Evolutionary conservation across 2,113 vertebrate genomes (phyloP).

Genomic region (Muntiacus muntjak): DNA sequence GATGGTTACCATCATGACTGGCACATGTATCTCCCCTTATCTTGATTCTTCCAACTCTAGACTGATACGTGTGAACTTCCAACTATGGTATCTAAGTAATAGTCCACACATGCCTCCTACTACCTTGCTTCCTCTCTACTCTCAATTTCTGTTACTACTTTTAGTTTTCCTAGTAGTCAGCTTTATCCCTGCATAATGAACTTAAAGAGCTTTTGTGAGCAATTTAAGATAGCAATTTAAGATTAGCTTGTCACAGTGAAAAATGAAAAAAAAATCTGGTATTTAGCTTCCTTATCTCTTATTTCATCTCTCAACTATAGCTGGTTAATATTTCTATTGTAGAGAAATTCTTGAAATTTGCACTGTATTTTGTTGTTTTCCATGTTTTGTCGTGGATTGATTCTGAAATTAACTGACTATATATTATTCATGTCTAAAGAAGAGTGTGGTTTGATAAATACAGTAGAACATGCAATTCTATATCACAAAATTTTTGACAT

Average conservation of each 20-base stretch:
- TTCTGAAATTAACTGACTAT: background rate
- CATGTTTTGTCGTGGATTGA: background rate
- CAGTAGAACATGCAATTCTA: background rate
- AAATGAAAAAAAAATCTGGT: background rate
- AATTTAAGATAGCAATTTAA: background rate
- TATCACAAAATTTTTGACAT: background rate
- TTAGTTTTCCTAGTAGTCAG: background rate
- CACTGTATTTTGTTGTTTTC: background rate
- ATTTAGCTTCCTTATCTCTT: background rate
- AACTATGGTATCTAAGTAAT: background rate
- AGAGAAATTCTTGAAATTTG: background rate
- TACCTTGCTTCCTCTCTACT: background rate
- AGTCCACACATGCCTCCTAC: background rate
- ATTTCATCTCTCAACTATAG: background rate
- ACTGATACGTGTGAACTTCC: background rate
- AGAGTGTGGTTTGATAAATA: slow-evolving; percentile 6
- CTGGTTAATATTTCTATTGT: background rate
- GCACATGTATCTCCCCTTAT: background rate
- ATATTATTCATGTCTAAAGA: background rate
- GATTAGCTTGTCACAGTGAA: background rate
- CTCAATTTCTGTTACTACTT: background rate
- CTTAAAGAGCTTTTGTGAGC: background rate
- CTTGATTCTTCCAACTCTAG: background rate
- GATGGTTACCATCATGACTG: background rate
- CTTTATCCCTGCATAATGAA: background rate